These are phyloP conservation scores for Lophius americanus DNA, from an alignment of 2,797 vertebrate genomes.

Conservation along the genomic window DNA sequence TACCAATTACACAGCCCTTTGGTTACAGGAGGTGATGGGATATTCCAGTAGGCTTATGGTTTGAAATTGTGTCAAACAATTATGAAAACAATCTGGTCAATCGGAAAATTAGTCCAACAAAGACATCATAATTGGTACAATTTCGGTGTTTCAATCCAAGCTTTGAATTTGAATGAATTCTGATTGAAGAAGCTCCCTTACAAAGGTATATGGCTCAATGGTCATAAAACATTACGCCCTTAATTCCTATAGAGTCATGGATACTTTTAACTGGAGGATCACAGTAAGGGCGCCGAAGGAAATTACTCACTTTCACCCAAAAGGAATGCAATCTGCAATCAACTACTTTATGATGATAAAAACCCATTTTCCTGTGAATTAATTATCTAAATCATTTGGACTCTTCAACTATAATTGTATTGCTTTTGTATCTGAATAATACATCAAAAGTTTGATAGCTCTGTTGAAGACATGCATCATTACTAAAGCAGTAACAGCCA, in stretches of 20 bases:
- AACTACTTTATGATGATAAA: conserved; percentile 67
- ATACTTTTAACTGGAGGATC: conserved; percentile 60
- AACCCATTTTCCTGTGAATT: conserved; percentile 67
- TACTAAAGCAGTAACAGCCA: conserved; percentile 66
- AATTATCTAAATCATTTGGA: conserved; percentile 72
- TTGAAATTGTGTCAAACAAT: conserved; percentile 69
- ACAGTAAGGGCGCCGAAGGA: conserved; percentile 51
- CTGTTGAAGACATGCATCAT: conserved; percentile 71
- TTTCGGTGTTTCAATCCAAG: conserved; percentile 74
- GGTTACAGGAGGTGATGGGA: conserved; percentile 52
- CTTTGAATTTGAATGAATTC: conserved; percentile 72
- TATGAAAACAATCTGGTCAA: conserved; percentile 67
- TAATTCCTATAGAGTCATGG: conserved; percentile 70
- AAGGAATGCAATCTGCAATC: conserved; percentile 67
- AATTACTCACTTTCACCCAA: conserved; percentile 64
- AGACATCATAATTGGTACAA: conserved; percentile 72
- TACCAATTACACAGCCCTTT: conserved; percentile 44
- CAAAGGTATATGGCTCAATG: conserved; percentile 64
- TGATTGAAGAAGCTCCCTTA: conserved; percentile 75
- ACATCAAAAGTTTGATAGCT: conserved; percentile 71
- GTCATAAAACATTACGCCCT: conserved; percentile 69
- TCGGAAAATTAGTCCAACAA: conserved; percentile 73
- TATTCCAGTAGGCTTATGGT: conserved; percentile 49
- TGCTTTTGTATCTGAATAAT: conserved; percentile 76
- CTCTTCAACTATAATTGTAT: conserved; percentile 73